Evolutionary conservation across 1,140 invertebrate genomes (phyloP).

Genomic region (Lepidostoma basale): DNA sequence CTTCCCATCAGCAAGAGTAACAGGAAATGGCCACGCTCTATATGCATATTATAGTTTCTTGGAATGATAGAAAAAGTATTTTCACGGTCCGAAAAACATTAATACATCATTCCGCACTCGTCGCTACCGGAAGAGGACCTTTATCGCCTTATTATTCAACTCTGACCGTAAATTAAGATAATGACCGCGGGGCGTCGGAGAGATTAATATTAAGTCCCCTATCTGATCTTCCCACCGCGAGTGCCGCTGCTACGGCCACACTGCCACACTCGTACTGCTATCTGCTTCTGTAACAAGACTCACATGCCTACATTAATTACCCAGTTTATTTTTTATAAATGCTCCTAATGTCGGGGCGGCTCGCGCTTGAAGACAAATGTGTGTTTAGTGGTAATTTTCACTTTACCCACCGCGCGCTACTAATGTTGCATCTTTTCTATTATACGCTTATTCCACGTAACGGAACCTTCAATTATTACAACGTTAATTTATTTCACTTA

Average conservation of each 20-base stretch:
- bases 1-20: too few species aligned
- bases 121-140: not conserved
- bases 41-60: too few species aligned
- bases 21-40: too few species aligned
- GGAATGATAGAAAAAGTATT: too few species aligned
- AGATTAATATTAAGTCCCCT: slow-evolving; percentile 1
- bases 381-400: slow-evolving; percentile 5
- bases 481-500: not conserved
- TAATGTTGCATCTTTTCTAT: not conserved
- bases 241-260: not conserved
- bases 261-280: not conserved
- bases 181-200: slow-evolving; percentile 1
- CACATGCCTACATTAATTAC: slow-evolving; percentile 3
- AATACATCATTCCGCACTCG: too few species aligned
- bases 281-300: not conserved
- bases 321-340: not conserved
- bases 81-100: too few species aligned
- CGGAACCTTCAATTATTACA: not conserved
- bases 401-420: not conserved
- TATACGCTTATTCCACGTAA: not conserved
- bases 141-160: not conserved
- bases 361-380: not conserved
- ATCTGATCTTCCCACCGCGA: not conserved
- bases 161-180: slow-evolving; percentile 3
- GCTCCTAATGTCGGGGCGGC: slow-evolving; percentile 11